These are phyloP conservation scores for Anarrhichthys ocellatus DNA, from an alignment of 2,113 vertebrate genomes.

Conservation along the genomic window DNA sequence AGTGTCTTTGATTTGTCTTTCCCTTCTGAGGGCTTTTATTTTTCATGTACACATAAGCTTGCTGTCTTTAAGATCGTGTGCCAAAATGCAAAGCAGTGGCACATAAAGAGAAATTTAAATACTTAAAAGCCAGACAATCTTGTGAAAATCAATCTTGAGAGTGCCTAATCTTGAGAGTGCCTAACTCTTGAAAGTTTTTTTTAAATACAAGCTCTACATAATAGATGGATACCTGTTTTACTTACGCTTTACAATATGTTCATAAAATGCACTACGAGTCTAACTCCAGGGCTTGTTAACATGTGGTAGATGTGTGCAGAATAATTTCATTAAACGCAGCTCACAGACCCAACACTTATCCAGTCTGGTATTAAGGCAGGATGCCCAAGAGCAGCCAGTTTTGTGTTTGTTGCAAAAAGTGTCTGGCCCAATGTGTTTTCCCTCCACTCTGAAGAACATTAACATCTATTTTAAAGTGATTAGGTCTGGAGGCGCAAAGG, in stretches of 20 bases:
- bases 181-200: background rate
- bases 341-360: background rate
- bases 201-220: background rate
- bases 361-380: background rate
- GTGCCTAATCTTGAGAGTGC: background rate
- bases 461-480: background rate
- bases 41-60: background rate
- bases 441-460: background rate
- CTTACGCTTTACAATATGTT: background rate
- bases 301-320: conserved; percentile 8
- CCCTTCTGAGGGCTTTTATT: background rate
- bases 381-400: background rate
- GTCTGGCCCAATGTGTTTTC: background rate
- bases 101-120: conserved; percentile 11
- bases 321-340: conserved; percentile 8
- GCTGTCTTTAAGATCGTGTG: conserved; percentile 12
- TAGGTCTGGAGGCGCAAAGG: background rate
- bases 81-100: conserved; percentile 45
- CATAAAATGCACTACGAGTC: background rate
- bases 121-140: background rate
- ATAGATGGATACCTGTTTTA: background rate
- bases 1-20: conserved; percentile 2
- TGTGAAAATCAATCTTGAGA: too few relatives aligned
- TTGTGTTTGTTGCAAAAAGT: conserved; percentile 2
- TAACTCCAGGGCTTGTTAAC: background rate